Conservation (phyloP, 2,888 invertebrate genomes). For the Parapristionchus giblindavisi region DNA sequence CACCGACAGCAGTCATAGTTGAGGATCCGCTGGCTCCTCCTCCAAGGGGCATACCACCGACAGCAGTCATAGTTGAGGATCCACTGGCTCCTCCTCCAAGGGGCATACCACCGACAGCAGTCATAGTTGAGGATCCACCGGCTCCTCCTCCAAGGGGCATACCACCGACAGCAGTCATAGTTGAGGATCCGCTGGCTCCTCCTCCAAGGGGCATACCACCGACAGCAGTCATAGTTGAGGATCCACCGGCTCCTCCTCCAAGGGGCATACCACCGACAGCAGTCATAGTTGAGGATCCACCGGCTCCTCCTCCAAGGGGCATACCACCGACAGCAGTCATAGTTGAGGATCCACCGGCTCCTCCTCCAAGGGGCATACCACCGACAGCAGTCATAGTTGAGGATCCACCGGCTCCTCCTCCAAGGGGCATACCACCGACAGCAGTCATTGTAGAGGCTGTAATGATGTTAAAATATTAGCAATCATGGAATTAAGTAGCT, state of each 20-base stretch:
- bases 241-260: slow-evolving; percentile 33
- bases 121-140: neutral
- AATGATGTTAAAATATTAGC: neutral
- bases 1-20: slow-evolving; percentile 23
- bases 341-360: slow-evolving; percentile 30
- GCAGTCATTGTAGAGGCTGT: slow-evolving; percentile 57
- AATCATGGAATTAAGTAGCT: too few species aligned
- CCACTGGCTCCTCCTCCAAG: slow-evolving; percentile 18
- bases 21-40: slow-evolving; percentile 25
- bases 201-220: slow-evolving; percentile 44
- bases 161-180: slow-evolving; percentile 38
- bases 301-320: slow-evolving; percentile 19
- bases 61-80: slow-evolving; percentile 38
- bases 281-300: slow-evolving; percentile 40
- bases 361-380: slow-evolving; percentile 8
- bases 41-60: slow-evolving; percentile 39
- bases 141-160: slow-evolving; percentile 16
- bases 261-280: slow-evolving; percentile 39
- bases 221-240: slow-evolving; percentile 53
- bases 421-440: slow-evolving; percentile 46
- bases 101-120: neutral
- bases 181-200: slow-evolving; percentile 38
- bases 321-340: slow-evolving; percentile 42
- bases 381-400: slow-evolving; percentile 59
- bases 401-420: slow-evolving; percentile 38